Evolutionary conservation across 2,797 vertebrate genomes (phyloP).

Genomic region (Orientallactaga sibirica): DNA sequence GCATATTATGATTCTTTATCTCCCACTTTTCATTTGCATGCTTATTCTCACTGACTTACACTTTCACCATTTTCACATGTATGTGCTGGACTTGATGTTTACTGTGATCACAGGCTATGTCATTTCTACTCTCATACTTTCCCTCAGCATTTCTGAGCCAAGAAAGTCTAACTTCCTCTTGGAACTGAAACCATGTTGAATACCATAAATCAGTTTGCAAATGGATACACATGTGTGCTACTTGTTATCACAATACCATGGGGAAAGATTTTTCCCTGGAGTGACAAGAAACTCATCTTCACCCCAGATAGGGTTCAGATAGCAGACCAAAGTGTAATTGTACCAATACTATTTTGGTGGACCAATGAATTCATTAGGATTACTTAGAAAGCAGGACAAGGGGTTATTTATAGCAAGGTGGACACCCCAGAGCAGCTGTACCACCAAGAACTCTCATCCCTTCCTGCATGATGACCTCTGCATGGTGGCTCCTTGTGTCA

Average conservation of each 20-base stretch:
- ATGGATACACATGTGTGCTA: neutral
- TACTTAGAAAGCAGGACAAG: no score
- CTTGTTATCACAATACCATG: neutral
- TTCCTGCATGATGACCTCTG: no score
- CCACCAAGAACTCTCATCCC: no score
- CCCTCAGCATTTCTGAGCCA: neutral
- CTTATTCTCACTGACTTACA: neutral
- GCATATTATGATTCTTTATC: neutral
- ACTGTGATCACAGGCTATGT: neutral
- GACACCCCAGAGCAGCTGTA: no score
- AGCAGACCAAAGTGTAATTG: no score
- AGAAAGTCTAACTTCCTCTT: neutral
- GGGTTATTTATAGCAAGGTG: no score
- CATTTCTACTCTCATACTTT: constrained; percentile 39
- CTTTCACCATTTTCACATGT: neutral
- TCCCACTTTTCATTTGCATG: neutral
- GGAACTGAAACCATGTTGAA: neutral
- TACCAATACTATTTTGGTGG: no score
- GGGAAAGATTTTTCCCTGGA: no score
- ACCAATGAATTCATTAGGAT: no score
- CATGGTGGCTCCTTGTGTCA: no score
- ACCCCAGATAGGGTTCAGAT: no score
- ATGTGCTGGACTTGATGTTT: neutral
- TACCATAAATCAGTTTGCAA: neutral
- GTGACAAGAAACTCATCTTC: no score